Percentiles rank a stretch among this genome's conserved stretches.
These are phyloP conservation scores for Columbina picui DNA, from an alignment of 2,113 vertebrate genomes.

Conservation along the genomic window DNA sequence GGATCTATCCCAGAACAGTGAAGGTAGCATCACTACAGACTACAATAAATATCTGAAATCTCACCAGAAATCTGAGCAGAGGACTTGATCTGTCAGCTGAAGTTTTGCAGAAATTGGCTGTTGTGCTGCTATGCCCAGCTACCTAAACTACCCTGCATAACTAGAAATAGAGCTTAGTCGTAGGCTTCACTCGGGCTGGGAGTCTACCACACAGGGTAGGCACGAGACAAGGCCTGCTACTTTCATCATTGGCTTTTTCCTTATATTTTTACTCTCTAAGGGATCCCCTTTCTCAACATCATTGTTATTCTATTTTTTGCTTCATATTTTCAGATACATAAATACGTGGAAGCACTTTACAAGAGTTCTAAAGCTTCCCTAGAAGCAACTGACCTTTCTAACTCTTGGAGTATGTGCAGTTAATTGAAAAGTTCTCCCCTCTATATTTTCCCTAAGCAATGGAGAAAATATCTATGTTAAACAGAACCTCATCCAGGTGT, in stretches of 20 bases:
- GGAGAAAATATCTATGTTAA: background rate
- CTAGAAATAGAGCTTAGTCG: background rate
- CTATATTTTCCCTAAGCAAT: background rate
- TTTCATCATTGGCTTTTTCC: background rate
- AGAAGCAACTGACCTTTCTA: background rate
- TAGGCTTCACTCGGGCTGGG: background rate
- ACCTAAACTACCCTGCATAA: background rate
- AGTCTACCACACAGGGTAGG: background rate
- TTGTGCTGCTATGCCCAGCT: background rate
- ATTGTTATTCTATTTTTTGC: background rate
- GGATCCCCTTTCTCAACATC: background rate
- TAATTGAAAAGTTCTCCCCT: slow-evolving; percentile 9
- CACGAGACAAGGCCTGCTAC: background rate
- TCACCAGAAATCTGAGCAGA: background rate
- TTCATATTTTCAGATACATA: background rate
- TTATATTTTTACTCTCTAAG: background rate
- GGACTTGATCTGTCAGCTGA: background rate
- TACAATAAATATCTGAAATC: background rate
- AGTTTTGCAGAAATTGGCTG: background rate
- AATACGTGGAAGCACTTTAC: background rate
- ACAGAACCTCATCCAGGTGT: slow-evolving; percentile 1
- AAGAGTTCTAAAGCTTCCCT: background rate
- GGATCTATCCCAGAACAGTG: background rate
- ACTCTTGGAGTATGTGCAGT: background rate
- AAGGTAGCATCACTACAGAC: background rate